Percentiles rank a stretch among this genome's conserved stretches.
These are phyloP conservation scores for Heliconius cydno DNA, from an alignment of 2,888 invertebrate species.

Conservation along the genomic window DNA sequence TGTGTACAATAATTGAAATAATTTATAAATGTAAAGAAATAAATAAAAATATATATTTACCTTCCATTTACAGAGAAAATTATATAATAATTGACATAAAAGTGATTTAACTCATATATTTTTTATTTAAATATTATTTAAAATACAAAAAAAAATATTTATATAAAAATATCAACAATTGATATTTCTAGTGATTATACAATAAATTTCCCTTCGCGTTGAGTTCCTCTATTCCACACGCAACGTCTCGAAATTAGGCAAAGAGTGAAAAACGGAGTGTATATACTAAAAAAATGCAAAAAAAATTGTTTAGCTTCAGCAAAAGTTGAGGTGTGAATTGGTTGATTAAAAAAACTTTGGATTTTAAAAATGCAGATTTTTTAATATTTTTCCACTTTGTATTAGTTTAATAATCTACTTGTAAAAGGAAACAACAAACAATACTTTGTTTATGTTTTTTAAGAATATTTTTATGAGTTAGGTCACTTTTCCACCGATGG, in stretches of 20 bases:
- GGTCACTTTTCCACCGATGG: not conserved
- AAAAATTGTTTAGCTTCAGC: no score
- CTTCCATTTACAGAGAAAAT: not conserved
- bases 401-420: no score
- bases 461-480: not conserved
- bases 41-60: conserved; percentile 11
- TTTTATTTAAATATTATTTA: not conserved
- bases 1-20: not conserved
- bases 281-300: not conserved
- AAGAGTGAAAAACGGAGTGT: not conserved
- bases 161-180: no score
- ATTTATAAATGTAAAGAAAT: not conserved
- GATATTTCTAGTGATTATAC: no score
- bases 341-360: no score
- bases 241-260: not conserved
- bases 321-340: no score
- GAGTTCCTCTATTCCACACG: not conserved
- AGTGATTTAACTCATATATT: not conserved
- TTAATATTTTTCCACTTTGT: no score
- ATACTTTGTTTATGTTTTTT: no score
- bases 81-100: not conserved
- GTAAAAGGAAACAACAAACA: no score
- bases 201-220: not conserved
- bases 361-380: no score
- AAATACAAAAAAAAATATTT: not conserved